Conservation (phyloP, 2,113 vertebrate genomes). For the Struthio camelus region DNA sequence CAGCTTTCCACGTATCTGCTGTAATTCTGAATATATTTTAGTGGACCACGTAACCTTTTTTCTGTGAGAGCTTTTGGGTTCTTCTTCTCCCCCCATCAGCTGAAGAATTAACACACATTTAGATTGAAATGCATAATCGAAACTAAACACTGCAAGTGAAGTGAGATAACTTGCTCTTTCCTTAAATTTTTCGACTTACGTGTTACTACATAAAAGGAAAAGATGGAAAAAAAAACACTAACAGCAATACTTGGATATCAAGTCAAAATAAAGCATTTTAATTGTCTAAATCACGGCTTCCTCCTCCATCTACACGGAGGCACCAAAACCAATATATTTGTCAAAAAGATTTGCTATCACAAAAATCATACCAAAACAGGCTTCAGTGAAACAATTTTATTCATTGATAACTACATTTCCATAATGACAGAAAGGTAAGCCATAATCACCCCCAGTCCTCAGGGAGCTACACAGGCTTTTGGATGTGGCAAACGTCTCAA, state of each 20-base stretch:
- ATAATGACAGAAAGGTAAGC: accelerated
- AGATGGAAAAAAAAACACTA: background rate
- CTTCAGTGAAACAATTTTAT: background rate
- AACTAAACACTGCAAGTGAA: background rate
- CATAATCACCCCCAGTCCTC: background rate
- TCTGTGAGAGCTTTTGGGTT: accelerated
- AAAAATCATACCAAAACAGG: accelerated
- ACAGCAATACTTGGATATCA: too few species aligned
- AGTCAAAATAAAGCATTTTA: background rate
- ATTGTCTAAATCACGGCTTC: background rate
- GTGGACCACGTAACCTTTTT: accelerated
- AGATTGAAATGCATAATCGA: background rate
- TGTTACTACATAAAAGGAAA: background rate
- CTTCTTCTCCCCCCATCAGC: background rate
- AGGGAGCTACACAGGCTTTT: accelerated
- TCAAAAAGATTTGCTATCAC: too few species aligned
- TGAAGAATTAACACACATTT: accelerated
- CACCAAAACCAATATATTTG: accelerated
- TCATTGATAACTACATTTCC: too few species aligned
- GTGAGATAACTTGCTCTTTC: background rate
- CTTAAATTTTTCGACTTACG: background rate
- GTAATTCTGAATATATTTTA: background rate
- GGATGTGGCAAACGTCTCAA: background rate
- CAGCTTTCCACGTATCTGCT: background rate
- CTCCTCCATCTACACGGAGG: background rate